Evolutionary conservation across 1,140 invertebrate genomes (phyloP), one percentile per base, ranked within the genome.

Genomic region (Campoletis sonorensis): DNA sequence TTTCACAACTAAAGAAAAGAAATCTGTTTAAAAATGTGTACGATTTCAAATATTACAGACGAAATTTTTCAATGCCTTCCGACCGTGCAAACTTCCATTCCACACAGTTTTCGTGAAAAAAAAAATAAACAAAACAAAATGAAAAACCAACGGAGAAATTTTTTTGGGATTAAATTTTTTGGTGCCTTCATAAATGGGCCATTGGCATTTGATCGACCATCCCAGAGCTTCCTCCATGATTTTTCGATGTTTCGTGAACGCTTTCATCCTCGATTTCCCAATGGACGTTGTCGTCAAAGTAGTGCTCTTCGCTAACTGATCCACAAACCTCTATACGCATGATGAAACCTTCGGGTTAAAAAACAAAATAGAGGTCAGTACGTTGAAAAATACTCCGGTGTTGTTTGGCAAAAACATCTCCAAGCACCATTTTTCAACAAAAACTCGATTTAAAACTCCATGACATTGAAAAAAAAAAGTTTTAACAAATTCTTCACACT

Each of bases 221-320:
- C 77, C 79, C 80, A 64, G 30, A 80, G 27, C 82, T 87, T 83
- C 80, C 82, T 23, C 87, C 86, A 27, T 86, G 87, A 33, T 82
- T 84, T 75, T 84, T 86, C 16, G 79, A 75, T 11, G 77, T 85
- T 49, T 91, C 86, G 4, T 87, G 79, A 15, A 84, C 80, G n/a
- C 81, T 81, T 76, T 91, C 89, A 21, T 90, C 88, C 81, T 89
- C 85, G 18, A 93, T 83, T 82, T 93, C 91, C 92, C 92, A 93
- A 40, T 90, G 83, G 8, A 86, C 80, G 11, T 85, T 81, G 82
- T 93, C 93, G 70, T 93, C 89, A 81, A 93, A 93, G 73, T 91
- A 89, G n/a, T 91, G 79, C 13, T 92, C 90, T 37, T 92, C 89
- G 0, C 86, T 82, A 15, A 93, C 87, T 37, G 88, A 87, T 26